phyloP scores from a whole-genome alignment of 1,140 invertebrate species.

The Anadara kagoshimensis region DNA sequence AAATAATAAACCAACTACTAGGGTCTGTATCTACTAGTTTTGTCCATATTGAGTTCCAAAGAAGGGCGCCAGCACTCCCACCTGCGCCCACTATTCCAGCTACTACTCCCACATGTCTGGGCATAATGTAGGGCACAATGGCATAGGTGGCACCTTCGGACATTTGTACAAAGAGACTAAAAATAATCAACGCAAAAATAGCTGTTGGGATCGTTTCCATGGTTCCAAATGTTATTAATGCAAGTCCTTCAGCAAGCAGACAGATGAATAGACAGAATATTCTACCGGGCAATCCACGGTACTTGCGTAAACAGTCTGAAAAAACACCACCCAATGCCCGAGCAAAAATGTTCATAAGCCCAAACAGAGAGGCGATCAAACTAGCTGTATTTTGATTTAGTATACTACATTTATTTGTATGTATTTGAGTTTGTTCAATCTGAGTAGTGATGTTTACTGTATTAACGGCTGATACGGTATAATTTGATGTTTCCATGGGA shows the following conservation, averaged over 20 bases:
- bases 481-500: too few relatives aligned
- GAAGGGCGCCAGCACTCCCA: not conserved
- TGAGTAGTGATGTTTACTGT: too few relatives aligned
- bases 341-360: slow-evolving; percentile 20
- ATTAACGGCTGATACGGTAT: too few relatives aligned
- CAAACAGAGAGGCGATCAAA: slow-evolving; percentile 12
- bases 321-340: slow-evolving; percentile 12
- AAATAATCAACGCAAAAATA: not conserved
- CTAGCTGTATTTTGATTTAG: slow-evolving; percentile 14
- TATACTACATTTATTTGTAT: slow-evolving; percentile 1
- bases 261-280: slow-evolving; percentile 3
- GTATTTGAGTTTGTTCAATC: too few relatives aligned
- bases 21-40: not conserved
- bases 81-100: not conserved
- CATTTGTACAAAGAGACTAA: not conserved
- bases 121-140: not conserved
- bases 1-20: not conserved
- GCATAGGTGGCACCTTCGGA: slow-evolving; percentile 3
- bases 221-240: not conserved
- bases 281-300: not conserved
- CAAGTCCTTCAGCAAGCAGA: not conserved
- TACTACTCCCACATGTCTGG: not conserved
- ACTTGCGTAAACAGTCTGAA: not conserved
- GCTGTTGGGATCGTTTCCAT: slow-evolving; percentile 2
- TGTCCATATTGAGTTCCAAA: slow-evolving; percentile 7